These are phyloP conservation scores for Steromphala cineraria DNA, from an alignment of 2,888 invertebrate genomes.

Conservation along the genomic window DNA sequence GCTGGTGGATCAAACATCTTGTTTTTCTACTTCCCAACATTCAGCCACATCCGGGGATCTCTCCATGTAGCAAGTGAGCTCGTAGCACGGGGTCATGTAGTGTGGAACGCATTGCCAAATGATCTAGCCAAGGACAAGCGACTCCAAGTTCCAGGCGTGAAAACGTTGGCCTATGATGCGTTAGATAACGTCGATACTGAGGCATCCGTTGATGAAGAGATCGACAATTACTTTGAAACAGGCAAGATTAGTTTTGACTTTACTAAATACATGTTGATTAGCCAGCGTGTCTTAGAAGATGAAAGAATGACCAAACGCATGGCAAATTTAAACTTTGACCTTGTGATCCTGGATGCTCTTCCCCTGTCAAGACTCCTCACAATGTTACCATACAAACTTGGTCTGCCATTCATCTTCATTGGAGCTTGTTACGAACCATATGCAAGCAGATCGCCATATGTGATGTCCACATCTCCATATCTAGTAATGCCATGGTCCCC, in stretches of 20 bases:
- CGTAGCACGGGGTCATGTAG: not conserved
- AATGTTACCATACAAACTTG: slow-evolving; percentile 31
- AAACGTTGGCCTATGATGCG: not conserved
- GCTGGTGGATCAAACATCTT: too few species aligned
- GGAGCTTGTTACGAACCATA: not conserved
- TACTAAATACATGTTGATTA: too few species aligned
- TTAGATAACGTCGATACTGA: not conserved
- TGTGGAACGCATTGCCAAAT: not conserved
- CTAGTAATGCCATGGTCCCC: not conserved
- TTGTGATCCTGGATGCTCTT: slow-evolving; percentile 31
- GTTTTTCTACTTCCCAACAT: not conserved
- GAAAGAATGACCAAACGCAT: not conserved
- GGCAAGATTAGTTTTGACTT: not conserved
- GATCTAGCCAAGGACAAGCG: not conserved
- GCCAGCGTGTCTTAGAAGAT: not conserved
- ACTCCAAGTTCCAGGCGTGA: not conserved
- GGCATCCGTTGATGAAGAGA: not conserved
- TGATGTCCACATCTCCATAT: not conserved
- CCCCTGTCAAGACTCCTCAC: not conserved
- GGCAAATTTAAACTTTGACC: slow-evolving; percentile 24
- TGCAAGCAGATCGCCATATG: not conserved
- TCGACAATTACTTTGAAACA: not conserved
- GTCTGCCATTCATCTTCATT: slow-evolving; percentile 31
- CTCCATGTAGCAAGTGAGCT: not conserved
- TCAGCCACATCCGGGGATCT: not conserved